These are phyloP conservation scores for Actinia equina DNA, from an alignment of 64 coral and sea anemone genomes.

Conservation along the genomic window DNA sequence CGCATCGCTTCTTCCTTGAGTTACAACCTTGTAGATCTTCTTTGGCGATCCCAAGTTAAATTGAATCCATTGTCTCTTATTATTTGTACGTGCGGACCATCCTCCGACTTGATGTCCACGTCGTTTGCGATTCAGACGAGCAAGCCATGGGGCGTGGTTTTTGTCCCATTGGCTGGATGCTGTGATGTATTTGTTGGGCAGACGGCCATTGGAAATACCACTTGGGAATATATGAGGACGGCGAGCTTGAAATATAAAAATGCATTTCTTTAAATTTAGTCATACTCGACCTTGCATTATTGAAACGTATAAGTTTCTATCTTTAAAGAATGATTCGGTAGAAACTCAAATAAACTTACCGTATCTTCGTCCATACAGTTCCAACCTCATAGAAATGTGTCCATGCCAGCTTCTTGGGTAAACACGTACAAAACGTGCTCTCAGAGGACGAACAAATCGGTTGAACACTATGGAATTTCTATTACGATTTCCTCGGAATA, in stretches of 20 bases:
- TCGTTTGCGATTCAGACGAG: conserved; percentile 44
- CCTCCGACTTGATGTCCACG: conserved; percentile 7
- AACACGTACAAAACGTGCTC: too few species aligned
- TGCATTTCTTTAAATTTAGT: too few species aligned
- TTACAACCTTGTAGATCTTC: conserved; percentile 53
- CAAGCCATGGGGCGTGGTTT: conserved; percentile 56
- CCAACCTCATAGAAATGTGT: conserved; percentile 46
- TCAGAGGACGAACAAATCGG: conserved; percentile 22
- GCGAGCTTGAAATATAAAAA: too few species aligned
- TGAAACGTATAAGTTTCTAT: too few species aligned
- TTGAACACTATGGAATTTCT: conserved; percentile 27
- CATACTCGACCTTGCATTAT: too few species aligned
- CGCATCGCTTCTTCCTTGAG: conserved; percentile 53
- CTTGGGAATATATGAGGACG: background rate
- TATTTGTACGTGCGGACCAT: conserved; percentile 35
- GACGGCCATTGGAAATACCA: conserved; percentile 55
- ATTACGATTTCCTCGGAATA: conserved; percentile 41
- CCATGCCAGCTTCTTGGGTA: too few species aligned
- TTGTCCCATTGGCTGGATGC: conserved; percentile 66
- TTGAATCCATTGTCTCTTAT: conserved; percentile 61
- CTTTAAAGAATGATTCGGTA: too few species aligned
- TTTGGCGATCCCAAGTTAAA: conserved; percentile 43
- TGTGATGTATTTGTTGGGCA: too few species aligned
- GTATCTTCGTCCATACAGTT: conserved; percentile 51
- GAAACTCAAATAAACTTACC: background rate